These are phyloP conservation scores for Bradypodion pumilum DNA, from an alignment of 2,797 vertebrate species.

Conservation along the genomic window DNA sequence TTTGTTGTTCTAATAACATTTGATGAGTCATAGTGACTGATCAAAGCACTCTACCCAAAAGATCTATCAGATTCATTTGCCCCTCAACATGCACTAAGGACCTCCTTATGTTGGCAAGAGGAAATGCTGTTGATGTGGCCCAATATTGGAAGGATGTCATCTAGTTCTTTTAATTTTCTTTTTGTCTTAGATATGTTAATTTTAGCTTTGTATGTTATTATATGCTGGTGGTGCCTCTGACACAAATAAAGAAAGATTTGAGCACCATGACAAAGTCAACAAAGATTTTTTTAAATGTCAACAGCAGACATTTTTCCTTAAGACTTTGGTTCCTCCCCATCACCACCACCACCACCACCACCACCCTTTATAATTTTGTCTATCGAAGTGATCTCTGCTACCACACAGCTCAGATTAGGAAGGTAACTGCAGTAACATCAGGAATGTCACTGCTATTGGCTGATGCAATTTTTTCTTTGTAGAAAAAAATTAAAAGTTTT, in stretches of 20 bases:
- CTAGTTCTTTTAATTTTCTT: too few species aligned
- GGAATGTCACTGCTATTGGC: background rate
- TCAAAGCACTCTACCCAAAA: background rate
- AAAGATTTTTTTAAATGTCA: background rate
- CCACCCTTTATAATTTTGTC: slow-evolving; percentile 4
- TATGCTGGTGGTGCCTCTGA: too few species aligned
- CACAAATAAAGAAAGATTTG: too few species aligned
- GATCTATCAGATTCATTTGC: background rate
- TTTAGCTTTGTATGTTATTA: too few species aligned
- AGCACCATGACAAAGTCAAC: background rate
- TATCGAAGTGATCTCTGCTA: background rate
- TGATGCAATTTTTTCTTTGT: background rate
- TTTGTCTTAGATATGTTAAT: too few species aligned
- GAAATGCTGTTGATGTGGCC: too few species aligned
- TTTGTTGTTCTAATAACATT: background rate
- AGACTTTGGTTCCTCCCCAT: background rate
- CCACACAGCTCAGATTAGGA: background rate
- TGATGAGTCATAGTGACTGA: background rate
- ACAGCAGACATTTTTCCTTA: background rate
- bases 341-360: too few species aligned
- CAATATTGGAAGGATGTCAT: too few species aligned
- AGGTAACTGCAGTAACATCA: background rate
- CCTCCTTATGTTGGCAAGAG: too few species aligned
- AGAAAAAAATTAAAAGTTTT: background rate
- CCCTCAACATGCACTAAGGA: too few species aligned